A percentile compares a stretch with the other conserved stretches of the same genome.
Evolutionary conservation across 2,888 invertebrate genomes (phyloP).

Genomic region (Helicoverpa assulta): DNA sequence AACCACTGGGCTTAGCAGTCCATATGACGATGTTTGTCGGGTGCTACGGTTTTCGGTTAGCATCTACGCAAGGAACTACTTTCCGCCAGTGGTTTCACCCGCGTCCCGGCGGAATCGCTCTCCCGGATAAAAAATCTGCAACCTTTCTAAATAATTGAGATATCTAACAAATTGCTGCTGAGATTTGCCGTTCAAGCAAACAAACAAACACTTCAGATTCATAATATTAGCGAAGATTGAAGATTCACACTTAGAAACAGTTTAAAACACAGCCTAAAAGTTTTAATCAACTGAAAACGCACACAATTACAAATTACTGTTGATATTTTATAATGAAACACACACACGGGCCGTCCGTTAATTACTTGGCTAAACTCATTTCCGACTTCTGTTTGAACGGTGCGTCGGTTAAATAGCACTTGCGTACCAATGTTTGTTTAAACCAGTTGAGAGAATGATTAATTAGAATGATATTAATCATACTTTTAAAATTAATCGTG

Average conservation of each 20-base stretch:
- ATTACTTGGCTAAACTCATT: conserved; percentile 68
- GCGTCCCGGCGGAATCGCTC: no score
- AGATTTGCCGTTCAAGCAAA: no score
- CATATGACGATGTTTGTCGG: no score
- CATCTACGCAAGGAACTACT: no score
- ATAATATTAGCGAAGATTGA: no score
- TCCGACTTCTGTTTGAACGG: conserved; percentile 59
- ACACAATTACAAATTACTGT: conserved; percentile 41
- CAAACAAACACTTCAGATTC: no score
- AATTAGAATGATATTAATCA: conserved; percentile 50
- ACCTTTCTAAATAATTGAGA: no score
- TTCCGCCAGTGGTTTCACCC: no score
- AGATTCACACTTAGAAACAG: neutral
- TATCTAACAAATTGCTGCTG: no score
- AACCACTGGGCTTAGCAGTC: no score
- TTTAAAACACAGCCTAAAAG: neutral
- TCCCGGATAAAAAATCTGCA: no score
- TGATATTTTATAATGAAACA: conserved; percentile 55
- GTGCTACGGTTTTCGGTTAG: no score
- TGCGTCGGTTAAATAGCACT: conserved; percentile 52
- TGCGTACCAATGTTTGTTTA: conserved; percentile 47
- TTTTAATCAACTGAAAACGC: conserved; percentile 3
- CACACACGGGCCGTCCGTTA: conserved; percentile 57
- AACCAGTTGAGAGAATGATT: conserved; percentile 49
- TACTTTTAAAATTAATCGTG: conserved; percentile 29